Base-by-base conservation (phyloP, 2,113 vertebrate genomes). In the Lycocorax pyrrhopterus region DNA sequence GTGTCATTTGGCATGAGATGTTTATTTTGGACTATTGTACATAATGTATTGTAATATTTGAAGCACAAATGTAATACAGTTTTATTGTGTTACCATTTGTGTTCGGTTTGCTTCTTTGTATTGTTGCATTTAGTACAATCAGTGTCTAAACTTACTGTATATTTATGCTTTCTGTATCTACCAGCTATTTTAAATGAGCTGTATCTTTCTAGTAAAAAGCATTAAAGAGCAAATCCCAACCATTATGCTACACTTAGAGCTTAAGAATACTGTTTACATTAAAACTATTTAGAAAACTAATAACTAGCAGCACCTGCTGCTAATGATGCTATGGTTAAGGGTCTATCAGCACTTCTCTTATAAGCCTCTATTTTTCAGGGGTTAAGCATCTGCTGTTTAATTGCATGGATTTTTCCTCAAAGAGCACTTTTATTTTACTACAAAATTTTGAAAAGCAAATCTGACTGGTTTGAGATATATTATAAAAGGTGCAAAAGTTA, bases 1-100 rank as follows among this genome's bases (percentile, higher is more conserved):
- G 98, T 98, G 98, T 99, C 98, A 98, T 97, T 98, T 98, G 98
- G 99, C 99, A 99, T 99, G 99, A 99, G 98, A 99, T 99, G 98
- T 98, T 99, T 99, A 99, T 99, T 99, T 99, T 98, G 98, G 98
- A 98, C 98, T 96, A 98, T 98, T 99, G 99, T 99, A 99, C 97
- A 99, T 99, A 99, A 97, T 98, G 98, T 99, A 99, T 98, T 99
- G 99, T 99, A 99, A 99, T 98, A 99, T 98, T 98, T 98, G 98
- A 99, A 99, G 98, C 99, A 99, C 99, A 99, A 99, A 99, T 99
- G 99, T 99, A 99, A 99, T 99, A 99, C 99, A 99, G 98, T 99
- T 99, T 99, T 99, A 99, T 99, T 99, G 99, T 99, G 99, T 99
- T 99, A 98, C 98, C 93, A 96, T 98, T 98, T 97, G 98, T 98